Evolutionary conservation across 2,888 invertebrate genomes (phyloP).

Genomic region (Tromatobia lineatoria): DNA sequence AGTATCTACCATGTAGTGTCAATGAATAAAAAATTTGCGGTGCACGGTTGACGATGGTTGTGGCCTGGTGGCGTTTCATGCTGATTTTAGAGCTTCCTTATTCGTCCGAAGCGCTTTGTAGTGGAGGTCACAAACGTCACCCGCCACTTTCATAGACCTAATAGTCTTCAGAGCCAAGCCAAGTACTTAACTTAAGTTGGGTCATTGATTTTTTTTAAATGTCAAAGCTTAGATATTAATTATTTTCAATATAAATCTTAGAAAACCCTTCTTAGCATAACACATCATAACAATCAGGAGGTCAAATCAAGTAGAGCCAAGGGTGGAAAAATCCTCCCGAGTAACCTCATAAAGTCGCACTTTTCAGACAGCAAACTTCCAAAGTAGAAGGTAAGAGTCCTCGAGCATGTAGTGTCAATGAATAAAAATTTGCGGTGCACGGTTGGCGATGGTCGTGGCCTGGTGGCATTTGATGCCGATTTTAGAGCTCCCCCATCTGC

Average conservation of each 20-base stretch:
- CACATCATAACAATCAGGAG: neutral
- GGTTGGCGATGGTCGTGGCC: slow-evolving; percentile 72
- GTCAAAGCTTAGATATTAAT: too few species aligned
- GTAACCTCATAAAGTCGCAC: slow-evolving; percentile 1
- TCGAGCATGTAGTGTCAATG: slow-evolving; percentile 83
- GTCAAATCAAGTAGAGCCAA: neutral
- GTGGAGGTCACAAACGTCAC: too few species aligned
- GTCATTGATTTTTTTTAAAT: too few species aligned
- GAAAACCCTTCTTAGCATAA: too few species aligned
- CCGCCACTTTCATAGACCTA: too few species aligned
- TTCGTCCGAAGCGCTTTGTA: slow-evolving; percentile 57
- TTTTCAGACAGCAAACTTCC: slow-evolving; percentile 67
- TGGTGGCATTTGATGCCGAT: slow-evolving; percentile 82
- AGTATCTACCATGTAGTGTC: slow-evolving; percentile 82
- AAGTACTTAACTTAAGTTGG: too few species aligned
- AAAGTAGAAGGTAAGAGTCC: slow-evolving; percentile 73
- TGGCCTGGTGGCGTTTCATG: slow-evolving; percentile 79
- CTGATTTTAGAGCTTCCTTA: slow-evolving; percentile 81
- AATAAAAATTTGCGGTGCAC: slow-evolving; percentile 83
- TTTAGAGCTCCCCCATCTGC: slow-evolving; percentile 78
- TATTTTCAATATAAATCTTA: too few species aligned
- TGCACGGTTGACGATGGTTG: slow-evolving; percentile 72
- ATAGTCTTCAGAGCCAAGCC: too few species aligned
- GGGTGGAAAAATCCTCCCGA: slow-evolving; percentile 6
- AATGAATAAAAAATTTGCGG: slow-evolving; percentile 85